Base-by-base conservation (phyloP, 2,888 invertebrate genomes). In the Cosmopolites sordidus region DNA sequence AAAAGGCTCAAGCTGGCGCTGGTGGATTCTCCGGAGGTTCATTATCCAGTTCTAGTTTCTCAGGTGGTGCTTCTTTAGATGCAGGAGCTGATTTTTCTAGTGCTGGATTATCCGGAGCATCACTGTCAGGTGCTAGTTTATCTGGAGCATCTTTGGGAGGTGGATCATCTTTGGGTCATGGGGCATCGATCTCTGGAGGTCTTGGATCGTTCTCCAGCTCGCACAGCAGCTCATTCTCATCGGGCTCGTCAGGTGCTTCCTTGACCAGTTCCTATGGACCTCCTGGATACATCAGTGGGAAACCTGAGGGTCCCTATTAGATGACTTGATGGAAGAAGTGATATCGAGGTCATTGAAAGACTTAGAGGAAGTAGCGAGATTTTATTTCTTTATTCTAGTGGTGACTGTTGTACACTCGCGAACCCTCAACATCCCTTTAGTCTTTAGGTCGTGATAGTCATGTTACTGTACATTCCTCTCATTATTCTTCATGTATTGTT, bases 1-100 rank as follows among this genome's bases (percentile, higher is more conserved):
- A 86, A 75, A 79, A 76, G 68, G 78, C 79, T 58, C 43, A 50
- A 33, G 17, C 43, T 43, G 51, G 51, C 14, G 47, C 43, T 14
- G 16, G 17, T 17, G 61, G 61, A 22, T 74, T 74, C 43, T 71
- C 62, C 37, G 55, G 54, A 18, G 60, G 60, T 11, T 55, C 57
- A 18, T n/a, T 44, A 3, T 29, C 40, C 9, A 44, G 50, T 16
- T 33, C 42, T 8, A 42, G 49, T 11, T 44, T 48, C 27, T 29
- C 50, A 14, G 47, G 42, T 15, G 48, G 12, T 16, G 44, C 27
- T 16, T 45, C 53, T 15, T 33, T 54, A 3, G 53, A n/a, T 56
- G 60, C 47, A 18, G 48, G 51, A 14, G 45, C 38, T 3, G 54
- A 43, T 29, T 46, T 46, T 2, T 40, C 41, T 6, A 9, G 16